Percentiles rank a stretch among this genome's conserved stretches.
These are phyloP conservation scores for Lagocephalus sceleratus DNA, from an alignment of 2,797 vertebrate species.

Conservation along the genomic window DNA sequence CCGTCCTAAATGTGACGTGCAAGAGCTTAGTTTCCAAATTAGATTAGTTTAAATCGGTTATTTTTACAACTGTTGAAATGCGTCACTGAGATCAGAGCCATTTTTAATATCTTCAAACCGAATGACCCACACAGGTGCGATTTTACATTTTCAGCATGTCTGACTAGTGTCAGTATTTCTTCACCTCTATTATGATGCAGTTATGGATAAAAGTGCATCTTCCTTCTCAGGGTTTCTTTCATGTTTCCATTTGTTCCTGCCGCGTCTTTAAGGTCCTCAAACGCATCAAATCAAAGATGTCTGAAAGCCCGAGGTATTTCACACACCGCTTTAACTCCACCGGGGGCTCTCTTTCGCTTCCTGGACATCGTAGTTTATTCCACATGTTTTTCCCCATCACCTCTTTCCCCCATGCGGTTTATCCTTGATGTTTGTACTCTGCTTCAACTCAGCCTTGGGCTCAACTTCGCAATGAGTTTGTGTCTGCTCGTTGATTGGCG, in stretches of 20 bases:
- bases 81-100: too few relatives aligned
- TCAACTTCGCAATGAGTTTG: constrained; percentile 54
- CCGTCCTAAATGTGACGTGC: too few relatives aligned
- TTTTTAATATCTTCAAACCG: too few relatives aligned
- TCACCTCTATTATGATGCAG: constrained; percentile 3
- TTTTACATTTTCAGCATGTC: constrained; percentile 1
- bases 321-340: constrained; percentile 43
- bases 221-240: constrained; percentile 22
- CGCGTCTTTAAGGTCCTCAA: constrained; percentile 47
- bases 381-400: constrained; percentile 17
- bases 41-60: too few relatives aligned
- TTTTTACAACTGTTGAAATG: too few relatives aligned
- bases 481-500: constrained; percentile 58
- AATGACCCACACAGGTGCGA: not conserved
- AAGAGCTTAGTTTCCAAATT: too few relatives aligned
- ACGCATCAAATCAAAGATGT: constrained; percentile 50
- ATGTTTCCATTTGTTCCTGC: constrained; percentile 41
- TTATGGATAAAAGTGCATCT: constrained; percentile 6
- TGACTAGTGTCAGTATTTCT: constrained; percentile 1
- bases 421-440: constrained; percentile 59
- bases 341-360: constrained; percentile 43
- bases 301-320: constrained; percentile 52
- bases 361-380: constrained; percentile 40
- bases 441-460: constrained; percentile 59
- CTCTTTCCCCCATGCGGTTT: constrained; percentile 44